Conservation (phyloP, 2,888 invertebrate genomes). For the Thecophora atra region DNA sequence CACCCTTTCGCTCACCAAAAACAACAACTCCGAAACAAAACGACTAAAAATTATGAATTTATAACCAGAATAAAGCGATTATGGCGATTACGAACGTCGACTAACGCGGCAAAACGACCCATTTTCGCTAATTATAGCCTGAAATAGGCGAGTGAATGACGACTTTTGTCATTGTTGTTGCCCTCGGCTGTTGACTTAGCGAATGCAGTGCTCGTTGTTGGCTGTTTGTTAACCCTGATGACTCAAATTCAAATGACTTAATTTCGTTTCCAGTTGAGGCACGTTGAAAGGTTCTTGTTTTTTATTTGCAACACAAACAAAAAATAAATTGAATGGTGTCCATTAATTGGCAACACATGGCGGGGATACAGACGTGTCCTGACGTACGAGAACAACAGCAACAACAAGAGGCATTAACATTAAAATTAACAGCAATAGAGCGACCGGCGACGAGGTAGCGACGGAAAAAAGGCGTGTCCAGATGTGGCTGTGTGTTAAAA, state of each 20-base stretch:
- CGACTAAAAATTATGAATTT: neutral
- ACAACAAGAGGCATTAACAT: neutral
- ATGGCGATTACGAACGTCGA: neutral
- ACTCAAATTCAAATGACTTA: constrained; percentile 34
- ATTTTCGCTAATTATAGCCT: constrained; percentile 23
- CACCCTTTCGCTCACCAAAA: neutral
- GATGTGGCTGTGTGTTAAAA: constrained; percentile 37
- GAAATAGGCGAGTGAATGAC: neutral
- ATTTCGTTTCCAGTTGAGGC: neutral
- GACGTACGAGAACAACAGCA: neutral
- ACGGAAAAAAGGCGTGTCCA: constrained; percentile 8
- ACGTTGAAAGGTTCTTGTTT: constrained; percentile 1
- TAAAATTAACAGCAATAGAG: neutral
- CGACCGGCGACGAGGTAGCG: neutral
- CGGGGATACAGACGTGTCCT: constrained; percentile 17
- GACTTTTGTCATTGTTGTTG: constrained; percentile 14
- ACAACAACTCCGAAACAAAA: constrained; percentile 1
- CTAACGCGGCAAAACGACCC: neutral
- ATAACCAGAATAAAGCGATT: neutral
- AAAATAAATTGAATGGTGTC: constrained; percentile 49
- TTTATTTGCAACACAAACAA: neutral
- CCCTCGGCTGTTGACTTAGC: neutral
- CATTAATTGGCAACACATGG: constrained; percentile 61
- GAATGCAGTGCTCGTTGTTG: neutral
- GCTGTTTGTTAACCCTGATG: constrained; percentile 16